Conservation (phyloP, 2,888 invertebrate genomes). For the Conomelus anceps region DNA sequence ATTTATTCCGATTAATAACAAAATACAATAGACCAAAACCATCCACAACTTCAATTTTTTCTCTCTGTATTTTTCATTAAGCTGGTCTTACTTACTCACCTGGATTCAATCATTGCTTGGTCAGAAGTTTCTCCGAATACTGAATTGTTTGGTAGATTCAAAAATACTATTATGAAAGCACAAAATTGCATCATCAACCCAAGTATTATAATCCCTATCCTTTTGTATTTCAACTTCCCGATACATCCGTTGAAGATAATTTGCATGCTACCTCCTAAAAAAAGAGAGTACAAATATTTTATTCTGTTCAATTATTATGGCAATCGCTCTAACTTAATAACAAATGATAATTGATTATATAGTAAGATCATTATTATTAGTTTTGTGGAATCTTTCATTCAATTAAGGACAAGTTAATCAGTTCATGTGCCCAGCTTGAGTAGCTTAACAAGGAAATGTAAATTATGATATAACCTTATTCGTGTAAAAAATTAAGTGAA, state of each 20-base stretch:
- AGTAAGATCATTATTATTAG: too few species aligned
- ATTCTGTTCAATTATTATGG: neutral
- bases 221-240: neutral
- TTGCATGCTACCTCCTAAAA: constrained; percentile 24
- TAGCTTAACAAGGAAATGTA: too few species aligned
- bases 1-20: too few species aligned
- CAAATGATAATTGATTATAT: neutral
- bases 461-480: too few species aligned
- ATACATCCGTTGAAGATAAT: constrained; percentile 15
- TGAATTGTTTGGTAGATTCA: constrained; percentile 77
- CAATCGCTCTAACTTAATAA: neutral
- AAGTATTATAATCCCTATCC: constrained; percentile 19
- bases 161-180: constrained; percentile 75
- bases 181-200: constrained; percentile 37
- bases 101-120: constrained; percentile 49
- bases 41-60: too few species aligned
- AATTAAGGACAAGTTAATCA: neutral
- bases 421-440: neutral
- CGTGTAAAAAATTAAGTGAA: too few species aligned
- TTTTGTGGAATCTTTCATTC: too few species aligned
- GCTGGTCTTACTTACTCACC: constrained; percentile 37
- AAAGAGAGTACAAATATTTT: constrained; percentile 10
- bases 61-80: neutral
- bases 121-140: constrained; percentile 62
- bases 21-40: neutral